Conservation (phyloP, 2,113 vertebrate species). For the Neotoma lepida region DNA sequence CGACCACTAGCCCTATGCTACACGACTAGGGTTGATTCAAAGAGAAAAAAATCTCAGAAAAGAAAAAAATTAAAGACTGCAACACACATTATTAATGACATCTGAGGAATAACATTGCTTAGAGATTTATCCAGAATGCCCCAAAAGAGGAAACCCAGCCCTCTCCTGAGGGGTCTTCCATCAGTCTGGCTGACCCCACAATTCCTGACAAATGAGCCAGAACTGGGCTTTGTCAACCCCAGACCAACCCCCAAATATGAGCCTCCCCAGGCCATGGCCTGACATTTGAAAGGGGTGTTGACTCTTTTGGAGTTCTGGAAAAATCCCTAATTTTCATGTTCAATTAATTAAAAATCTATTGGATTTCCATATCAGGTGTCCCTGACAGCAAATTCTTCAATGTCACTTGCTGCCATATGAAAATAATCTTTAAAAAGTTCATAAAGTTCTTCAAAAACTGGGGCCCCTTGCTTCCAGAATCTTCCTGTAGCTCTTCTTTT, state of each 20-base stretch:
- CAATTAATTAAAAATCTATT: conserved; percentile 82
- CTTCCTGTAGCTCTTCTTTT: conserved; percentile 76
- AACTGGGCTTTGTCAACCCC: conserved; percentile 26
- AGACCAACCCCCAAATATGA: conserved; percentile 5
- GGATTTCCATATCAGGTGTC: conserved; percentile 83
- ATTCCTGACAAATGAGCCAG: conserved; percentile 32
- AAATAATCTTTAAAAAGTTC: conserved; percentile 89
- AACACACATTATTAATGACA: conserved; percentile 80
- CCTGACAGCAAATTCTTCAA: conserved; percentile 84
- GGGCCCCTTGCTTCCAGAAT: conserved; percentile 75
- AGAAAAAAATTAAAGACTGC: conserved; percentile 67
- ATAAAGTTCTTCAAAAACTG: conserved; percentile 84
- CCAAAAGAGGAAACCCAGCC: conserved; percentile 32
- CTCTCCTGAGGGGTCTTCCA: neutral
- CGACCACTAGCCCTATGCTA: conserved; percentile 83
- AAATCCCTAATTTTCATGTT: conserved; percentile 85
- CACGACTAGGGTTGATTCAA: conserved; percentile 68
- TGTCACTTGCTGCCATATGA: conserved; percentile 85
- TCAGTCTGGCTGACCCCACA: neutral
- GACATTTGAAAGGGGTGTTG: conserved; percentile 54
- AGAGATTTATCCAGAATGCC: conserved; percentile 87
- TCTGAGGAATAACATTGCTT: conserved; percentile 80
- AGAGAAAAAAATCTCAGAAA: conserved; percentile 67
- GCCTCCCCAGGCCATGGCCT: conserved; percentile 46
- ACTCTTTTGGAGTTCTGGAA: conserved; percentile 84